Evolutionary conservation across 2,888 invertebrate species (phyloP).

Genomic region (Hirudinaria manillensis): DNA sequence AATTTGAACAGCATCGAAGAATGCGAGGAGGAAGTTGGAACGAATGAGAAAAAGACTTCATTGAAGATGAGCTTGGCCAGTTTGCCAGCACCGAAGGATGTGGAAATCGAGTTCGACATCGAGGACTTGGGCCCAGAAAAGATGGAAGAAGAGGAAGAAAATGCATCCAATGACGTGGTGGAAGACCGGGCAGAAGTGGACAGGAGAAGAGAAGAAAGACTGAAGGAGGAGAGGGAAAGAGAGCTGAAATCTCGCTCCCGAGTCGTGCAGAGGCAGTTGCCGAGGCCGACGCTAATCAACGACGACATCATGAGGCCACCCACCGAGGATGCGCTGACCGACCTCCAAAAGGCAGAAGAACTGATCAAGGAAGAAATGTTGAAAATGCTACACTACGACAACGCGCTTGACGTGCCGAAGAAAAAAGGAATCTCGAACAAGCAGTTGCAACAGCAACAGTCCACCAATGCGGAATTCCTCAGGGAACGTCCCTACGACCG

Average conservation of each 20-base stretch:
- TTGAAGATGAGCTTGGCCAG: constrained; percentile 68
- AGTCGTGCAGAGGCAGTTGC: constrained; percentile 76
- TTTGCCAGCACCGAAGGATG: constrained; percentile 85
- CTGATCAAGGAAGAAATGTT: constrained; percentile 92
- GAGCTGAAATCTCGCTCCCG: constrained; percentile 73
- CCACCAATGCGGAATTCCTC: constrained; percentile 64
- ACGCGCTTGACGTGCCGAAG: constrained; percentile 68
- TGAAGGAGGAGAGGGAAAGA: constrained; percentile 43
- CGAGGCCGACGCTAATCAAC: constrained; percentile 80
- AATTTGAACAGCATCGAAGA: constrained; percentile 81
- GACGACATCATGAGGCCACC: constrained; percentile 69
- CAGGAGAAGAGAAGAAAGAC: constrained; percentile 54
- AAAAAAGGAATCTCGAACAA: not conserved
- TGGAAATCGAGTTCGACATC: constrained; percentile 75
- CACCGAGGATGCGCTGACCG: constrained; percentile 68
- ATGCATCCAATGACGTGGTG: constrained; percentile 48
- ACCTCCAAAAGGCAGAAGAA: constrained; percentile 88
- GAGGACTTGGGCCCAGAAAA: constrained; percentile 54
- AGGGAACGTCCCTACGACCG: constrained; percentile 79
- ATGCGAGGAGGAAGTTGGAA: constrained; percentile 36
- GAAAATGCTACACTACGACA: constrained; percentile 85
- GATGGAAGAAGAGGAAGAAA: constrained; percentile 35
- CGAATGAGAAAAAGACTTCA: constrained; percentile 23
- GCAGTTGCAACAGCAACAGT: constrained; percentile 46
- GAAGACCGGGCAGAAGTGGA: constrained; percentile 70